phyloP scores from a whole-genome alignment of 2,797 vertebrate genomes.

The Notolabrus celidotus region DNA sequence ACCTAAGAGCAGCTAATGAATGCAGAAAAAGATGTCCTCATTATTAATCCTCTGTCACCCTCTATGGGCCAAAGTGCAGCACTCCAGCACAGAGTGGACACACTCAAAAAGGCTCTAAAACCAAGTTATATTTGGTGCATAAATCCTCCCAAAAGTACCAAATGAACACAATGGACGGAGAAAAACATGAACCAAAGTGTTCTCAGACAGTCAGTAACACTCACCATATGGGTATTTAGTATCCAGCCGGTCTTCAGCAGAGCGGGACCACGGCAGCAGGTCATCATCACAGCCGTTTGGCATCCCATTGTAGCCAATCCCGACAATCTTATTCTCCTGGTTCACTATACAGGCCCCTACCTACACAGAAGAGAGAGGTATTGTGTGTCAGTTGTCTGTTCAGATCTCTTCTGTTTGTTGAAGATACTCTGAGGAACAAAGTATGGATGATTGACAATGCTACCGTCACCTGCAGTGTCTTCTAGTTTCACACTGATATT shows the following conservation, averaged over 20 bases:
- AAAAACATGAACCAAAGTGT: not conserved
- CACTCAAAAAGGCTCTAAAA: not conserved
- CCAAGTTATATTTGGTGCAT: no score
- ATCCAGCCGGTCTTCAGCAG: conserved; percentile 86
- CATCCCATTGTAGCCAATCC: conserved; percentile 98
- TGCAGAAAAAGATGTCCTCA: not conserved
- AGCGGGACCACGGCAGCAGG: conserved; percentile 91
- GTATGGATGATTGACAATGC: no score
- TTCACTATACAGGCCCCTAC: conserved; percentile 97
- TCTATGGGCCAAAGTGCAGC: conserved; percentile 7
- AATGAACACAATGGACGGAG: not conserved
- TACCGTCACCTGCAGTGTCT: no score
- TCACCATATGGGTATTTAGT: conserved; percentile 91
- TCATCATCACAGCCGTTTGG: conserved; percentile 95
- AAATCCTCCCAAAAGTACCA: no score
- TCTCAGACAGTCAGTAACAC: not conserved
- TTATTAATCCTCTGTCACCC: conserved; percentile 24
- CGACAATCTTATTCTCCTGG: conserved; percentile 96
- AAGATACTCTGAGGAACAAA: no score
- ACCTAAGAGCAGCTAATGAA: not conserved
- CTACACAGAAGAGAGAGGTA: conserved; percentile 68
- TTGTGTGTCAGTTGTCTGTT: not conserved
- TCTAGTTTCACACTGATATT: no score
- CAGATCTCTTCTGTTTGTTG: no score
- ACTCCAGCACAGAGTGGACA: not conserved